These are phyloP conservation scores for Conchocele bisecta DNA, from an alignment of 2,888 invertebrate species.

Conservation along the genomic window DNA sequence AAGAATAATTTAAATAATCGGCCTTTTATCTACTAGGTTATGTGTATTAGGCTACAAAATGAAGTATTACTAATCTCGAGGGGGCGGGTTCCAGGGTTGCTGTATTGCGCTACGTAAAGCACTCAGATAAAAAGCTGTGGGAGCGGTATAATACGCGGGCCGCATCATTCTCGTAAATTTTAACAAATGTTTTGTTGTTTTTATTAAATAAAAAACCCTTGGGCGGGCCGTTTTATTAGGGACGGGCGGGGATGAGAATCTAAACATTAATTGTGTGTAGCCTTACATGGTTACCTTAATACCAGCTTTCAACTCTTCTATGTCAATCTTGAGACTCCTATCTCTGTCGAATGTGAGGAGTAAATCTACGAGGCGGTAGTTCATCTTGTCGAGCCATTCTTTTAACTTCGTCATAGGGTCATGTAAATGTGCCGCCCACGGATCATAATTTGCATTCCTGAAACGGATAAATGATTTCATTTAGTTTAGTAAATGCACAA, in stretches of 20 bases:
- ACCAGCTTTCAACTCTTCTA: conserved; percentile 67
- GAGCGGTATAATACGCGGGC: too few relatives aligned
- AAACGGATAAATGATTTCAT: background rate
- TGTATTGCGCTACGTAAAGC: too few relatives aligned
- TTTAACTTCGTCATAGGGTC: conserved; percentile 77
- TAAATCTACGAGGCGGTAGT: conserved; percentile 71
- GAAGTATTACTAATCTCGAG: background rate
- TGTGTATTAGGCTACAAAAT: background rate
- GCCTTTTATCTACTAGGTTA: too few relatives aligned
- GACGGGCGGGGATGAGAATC: too few relatives aligned
- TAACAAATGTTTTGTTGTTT: too few relatives aligned
- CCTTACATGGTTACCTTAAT: conserved; percentile 62
- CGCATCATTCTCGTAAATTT: too few relatives aligned
- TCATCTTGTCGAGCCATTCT: conserved; percentile 65
- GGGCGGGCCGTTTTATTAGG: too few relatives aligned
- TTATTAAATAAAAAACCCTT: too few relatives aligned
- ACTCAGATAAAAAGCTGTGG: too few relatives aligned
- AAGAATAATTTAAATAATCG: background rate
- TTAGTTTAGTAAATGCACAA: too few relatives aligned
- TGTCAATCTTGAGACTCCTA: conserved; percentile 63
- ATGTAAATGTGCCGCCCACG: conserved; percentile 39
- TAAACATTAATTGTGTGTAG: background rate
- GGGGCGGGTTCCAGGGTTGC: too few relatives aligned
- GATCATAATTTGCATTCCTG: conserved; percentile 41
- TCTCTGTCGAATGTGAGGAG: conserved; percentile 73